Conservation (phyloP, 2,113 vertebrate genomes). For the Melanerpes aurifrons region DNA sequence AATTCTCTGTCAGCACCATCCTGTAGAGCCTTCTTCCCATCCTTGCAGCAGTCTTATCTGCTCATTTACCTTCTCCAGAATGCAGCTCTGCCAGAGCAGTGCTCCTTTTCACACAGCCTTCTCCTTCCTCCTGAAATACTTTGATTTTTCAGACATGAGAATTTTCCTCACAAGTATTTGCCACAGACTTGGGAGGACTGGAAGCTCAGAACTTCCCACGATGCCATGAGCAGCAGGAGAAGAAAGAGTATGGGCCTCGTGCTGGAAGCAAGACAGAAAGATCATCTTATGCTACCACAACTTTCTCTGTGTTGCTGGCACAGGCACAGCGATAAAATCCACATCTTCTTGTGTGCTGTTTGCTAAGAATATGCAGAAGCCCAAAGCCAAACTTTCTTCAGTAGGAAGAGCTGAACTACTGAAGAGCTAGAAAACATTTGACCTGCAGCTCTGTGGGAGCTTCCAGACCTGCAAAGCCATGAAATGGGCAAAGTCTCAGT, state of each 20-base stretch:
- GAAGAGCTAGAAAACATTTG: not conserved
- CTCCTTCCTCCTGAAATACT: not conserved
- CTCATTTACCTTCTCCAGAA: not conserved
- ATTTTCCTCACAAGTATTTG: accelerated
- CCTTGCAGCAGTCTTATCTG: not conserved
- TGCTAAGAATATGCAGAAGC: not conserved
- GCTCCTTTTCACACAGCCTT: not conserved
- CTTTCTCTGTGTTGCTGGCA: not conserved
- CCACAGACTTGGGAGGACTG: not conserved
- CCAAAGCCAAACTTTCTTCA: not conserved
- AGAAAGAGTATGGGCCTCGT: not conserved
- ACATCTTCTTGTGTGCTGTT: not conserved
- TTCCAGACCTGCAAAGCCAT: not conserved
- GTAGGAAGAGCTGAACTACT: not conserved
- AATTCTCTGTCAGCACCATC: not conserved
- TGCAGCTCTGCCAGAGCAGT: not conserved
- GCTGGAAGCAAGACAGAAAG: not conserved
- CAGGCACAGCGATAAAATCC: not conserved
- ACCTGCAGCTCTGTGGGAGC: not conserved
- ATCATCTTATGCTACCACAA: not conserved
- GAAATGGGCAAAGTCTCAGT: not conserved
- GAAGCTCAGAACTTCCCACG: not conserved
- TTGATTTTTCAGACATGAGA: not conserved
- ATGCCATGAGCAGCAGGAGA: not conserved
- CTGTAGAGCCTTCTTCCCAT: not conserved